Evolutionary conservation across 2,888 invertebrate genomes (phyloP).

Genomic region (Rambutsinella grinnellia): DNA sequence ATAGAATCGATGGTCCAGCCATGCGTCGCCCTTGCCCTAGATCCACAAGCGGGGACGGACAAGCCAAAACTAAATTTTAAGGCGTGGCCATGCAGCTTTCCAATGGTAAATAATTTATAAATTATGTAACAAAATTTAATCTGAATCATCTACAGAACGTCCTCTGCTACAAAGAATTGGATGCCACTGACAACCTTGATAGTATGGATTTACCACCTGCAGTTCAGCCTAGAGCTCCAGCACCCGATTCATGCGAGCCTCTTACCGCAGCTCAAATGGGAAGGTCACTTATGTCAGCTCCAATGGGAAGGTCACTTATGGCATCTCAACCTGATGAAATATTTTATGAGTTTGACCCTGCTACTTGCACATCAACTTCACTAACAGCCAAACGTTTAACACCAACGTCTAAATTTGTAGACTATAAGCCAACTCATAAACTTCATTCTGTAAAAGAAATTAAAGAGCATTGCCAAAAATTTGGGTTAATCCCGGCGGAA

Average conservation of each 20-base stretch:
- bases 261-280: not conserved
- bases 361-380: conserved; percentile 24
- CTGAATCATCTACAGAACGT: not conserved
- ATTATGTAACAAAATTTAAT: not conserved
- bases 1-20: conserved; percentile 6
- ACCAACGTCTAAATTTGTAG: conserved; percentile 25
- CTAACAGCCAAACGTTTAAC: not conserved
- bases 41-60: conserved; percentile 15
- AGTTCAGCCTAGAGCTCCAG: not conserved
- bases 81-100: conserved; percentile 33
- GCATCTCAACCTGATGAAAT: not conserved
- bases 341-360: conserved; percentile 11
- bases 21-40: conserved; percentile 16
- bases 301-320: not conserved
- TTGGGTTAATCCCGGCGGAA: conserved; percentile 28
- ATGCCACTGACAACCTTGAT: not conserved
- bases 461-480: conserved; percentile 19
- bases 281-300: not conserved
- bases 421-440: conserved; percentile 9
- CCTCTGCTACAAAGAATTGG: not conserved
- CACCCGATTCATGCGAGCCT: not conserved
- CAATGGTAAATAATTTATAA: conserved; percentile 28
- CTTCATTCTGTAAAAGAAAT: conserved; percentile 18
- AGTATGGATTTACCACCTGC: not conserved
- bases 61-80: conserved; percentile 35